Evolutionary conservation across 2,113 vertebrate species (phyloP).

Genomic region (Glareola pratincola): DNA sequence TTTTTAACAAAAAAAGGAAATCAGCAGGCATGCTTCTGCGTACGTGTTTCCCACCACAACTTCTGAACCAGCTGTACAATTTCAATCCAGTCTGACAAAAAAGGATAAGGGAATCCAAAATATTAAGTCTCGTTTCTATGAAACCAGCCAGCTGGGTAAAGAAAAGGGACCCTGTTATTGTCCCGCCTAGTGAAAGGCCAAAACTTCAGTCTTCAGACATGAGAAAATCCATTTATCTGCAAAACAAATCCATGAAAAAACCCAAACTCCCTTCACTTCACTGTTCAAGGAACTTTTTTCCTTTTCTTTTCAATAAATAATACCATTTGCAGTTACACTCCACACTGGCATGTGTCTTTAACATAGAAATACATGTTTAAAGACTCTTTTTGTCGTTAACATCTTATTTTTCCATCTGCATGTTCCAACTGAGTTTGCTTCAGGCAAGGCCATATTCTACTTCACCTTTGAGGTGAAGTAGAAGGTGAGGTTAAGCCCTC

Average conservation of each 20-base stretch:
- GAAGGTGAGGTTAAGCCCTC: not conserved
- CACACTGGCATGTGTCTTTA: not conserved
- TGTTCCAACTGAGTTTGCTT: not conserved
- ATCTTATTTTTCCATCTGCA: not conserved
- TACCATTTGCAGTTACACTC: not conserved
- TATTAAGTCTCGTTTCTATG: not conserved
- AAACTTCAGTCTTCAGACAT: not conserved
- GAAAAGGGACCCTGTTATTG: not conserved
- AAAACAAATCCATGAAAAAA: not conserved
- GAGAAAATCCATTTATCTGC: not conserved
- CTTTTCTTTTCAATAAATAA: not conserved
- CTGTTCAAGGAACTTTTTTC: not conserved
- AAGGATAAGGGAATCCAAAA: not conserved
- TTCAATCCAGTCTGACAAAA: slow-evolving; percentile 1
- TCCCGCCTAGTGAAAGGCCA: not conserved
- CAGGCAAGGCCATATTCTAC: not conserved
- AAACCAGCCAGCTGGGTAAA: not conserved
- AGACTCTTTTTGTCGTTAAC: not conserved
- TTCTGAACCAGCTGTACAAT: not conserved
- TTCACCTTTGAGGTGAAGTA: no score
- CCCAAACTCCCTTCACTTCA: not conserved
- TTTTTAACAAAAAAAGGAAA: slow-evolving; percentile 1
- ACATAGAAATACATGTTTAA: not conserved
- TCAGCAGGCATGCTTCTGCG: not conserved
- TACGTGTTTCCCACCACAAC: not conserved